Evolutionary conservation across 1,140 invertebrate species (phyloP), one percentile per base, ranked within the genome.

Genomic region (Thrips palmi): DNA sequence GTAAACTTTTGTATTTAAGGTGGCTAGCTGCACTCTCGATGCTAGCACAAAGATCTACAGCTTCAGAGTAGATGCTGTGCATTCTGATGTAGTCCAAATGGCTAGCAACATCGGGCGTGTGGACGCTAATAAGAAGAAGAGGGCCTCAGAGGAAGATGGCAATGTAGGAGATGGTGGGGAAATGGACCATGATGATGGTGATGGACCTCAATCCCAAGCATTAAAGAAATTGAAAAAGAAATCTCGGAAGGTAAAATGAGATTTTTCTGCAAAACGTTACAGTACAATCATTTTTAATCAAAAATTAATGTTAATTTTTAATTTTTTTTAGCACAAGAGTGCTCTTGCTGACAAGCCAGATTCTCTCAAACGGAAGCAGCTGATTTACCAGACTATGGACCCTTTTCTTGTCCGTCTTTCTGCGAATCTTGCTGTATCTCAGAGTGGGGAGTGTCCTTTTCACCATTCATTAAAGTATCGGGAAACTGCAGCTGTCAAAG

Each of bases 21-120:
- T 81, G 17, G 81, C 77, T 2, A 77, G 77, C 41, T 77, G 71
- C 14, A 75, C 82, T 1, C 53, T 88, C 19, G 81, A 86, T 60
- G 79, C 82, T 1, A 79, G 79, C 43, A 67, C 77, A 11, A 81
- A 81, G 53, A 84, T 88, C 37, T 88, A 86, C 56, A 74, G 75
- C 5, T 73, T 72, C 39, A 58, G 82, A 42, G 81, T 86, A 0
- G 82, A 87, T 58, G 68, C 70, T 44, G 67, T 86, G 4, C 73
- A 86, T 54, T 64, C 66, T 32, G 76, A 83, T 45, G 70, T 77
- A 10, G 58, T 83, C 11, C 81, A 81, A 57, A 72, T 86, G 56
- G 67, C 75, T n/a, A 70, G 68, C 20, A 72, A 70, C 15, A 58
- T 68, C 20, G 57, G 77, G 14, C 61, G 53, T 18, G 49, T 53